Evolutionary conservation across 2,888 invertebrate species (phyloP), one percentile per base, ranked within the genome.

Genomic region (Netelia inedita): DNA sequence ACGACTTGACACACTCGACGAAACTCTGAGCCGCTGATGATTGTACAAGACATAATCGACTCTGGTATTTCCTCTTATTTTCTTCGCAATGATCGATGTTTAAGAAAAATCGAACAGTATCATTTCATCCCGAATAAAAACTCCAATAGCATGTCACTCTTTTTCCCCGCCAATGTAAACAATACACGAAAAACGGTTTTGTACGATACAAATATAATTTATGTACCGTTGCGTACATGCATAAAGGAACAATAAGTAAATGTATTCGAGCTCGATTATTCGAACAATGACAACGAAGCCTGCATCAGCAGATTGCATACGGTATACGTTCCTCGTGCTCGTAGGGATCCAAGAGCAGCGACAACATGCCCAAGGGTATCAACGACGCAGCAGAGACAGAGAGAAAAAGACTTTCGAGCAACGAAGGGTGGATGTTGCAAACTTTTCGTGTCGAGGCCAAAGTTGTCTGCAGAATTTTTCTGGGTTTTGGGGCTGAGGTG

Each of bases 401-500:
- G 46, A 46, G 10, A 75, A n/a, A 35, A 19, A 53, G 65, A 46
- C 43, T 46, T 28, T n/a, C 66, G 10, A 19, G 55, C 35, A 59
- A 81, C 35, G 35, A 41, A 55, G 19, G 23, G 11, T 59, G 66
- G 41, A 46, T 46, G 10, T 66, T 50, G 79, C 79, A 81, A 86
- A 86, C 80, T 85, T 85, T 85, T 83, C 72, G 57, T 61, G 57
- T 85, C 79, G 87, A 76, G 28, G 83, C 87, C 75, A 88, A 87
- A 88, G 88, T 89, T 89, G 79, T 87, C 86, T 85, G 86, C 79
- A 80, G 88, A 88, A 90, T 90, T 88, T 83, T 87, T 86, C 81
- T 84, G 85, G 84, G 85, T 87, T 84, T 86, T 43, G 21, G 19
- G 21, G 28, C 50, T 85, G 83, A 83, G 83, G 43, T 10, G 19